Evolutionary conservation across 2,113 vertebrate genomes (phyloP).

Genomic region (Hiodon alosoides): DNA sequence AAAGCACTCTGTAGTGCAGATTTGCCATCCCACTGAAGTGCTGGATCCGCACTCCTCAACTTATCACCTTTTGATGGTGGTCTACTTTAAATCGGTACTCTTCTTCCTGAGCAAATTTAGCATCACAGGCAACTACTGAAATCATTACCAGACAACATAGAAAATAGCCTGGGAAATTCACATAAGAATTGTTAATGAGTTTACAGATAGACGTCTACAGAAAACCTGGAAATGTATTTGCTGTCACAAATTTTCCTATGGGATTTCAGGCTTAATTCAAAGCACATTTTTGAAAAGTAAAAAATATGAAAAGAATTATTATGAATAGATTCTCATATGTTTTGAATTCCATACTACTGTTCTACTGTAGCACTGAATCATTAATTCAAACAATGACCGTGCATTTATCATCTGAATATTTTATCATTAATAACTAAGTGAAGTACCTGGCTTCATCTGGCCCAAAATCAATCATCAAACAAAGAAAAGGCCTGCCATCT

Average conservation of each 20-base stretch:
- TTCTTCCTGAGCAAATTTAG: constrained; percentile 2
- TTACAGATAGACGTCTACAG: constrained; percentile 29
- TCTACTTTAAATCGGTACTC: background rate
- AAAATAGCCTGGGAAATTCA: constrained; percentile 16
- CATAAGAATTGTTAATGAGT: constrained; percentile 35
- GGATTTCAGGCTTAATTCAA: constrained; percentile 37
- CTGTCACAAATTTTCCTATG: constrained; percentile 35
- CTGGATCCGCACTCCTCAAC: too few species aligned
- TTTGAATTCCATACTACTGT: background rate
- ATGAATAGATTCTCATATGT: constrained; percentile 1
- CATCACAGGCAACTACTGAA: background rate
- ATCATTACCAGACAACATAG: constrained; percentile 5
- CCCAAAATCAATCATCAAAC: background rate
- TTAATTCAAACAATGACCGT: constrained; percentile 38
- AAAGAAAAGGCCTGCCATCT: constrained; percentile 57
- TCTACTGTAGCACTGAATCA: constrained; percentile 16
- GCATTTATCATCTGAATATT: constrained; percentile 43
- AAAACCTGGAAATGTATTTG: constrained; percentile 28
- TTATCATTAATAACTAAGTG: constrained; percentile 10
- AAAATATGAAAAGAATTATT: constrained; percentile 3
- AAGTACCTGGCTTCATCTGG: background rate
- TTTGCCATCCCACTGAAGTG: too few species aligned
- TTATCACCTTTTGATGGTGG: background rate
- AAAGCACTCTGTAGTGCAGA: too few species aligned
- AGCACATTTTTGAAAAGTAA: constrained; percentile 8